These are phyloP conservation scores for Bujurquina vittata DNA, from an alignment of 2,113 vertebrate genomes.

Conservation along the genomic window DNA sequence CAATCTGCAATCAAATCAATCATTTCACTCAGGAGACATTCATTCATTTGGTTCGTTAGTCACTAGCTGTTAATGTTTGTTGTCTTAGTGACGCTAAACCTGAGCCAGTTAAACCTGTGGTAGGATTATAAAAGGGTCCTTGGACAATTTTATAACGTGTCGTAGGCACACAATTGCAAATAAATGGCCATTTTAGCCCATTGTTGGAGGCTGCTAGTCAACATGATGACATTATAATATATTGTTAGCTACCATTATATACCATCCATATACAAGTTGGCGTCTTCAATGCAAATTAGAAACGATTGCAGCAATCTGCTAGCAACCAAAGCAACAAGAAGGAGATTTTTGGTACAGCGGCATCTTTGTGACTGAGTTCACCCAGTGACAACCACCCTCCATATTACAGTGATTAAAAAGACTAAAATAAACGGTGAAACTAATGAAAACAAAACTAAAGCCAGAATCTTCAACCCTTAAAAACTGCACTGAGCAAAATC, in stretches of 20 bases:
- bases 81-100: neutral
- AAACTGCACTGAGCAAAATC: neutral
- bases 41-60: neutral
- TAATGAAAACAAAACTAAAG: neutral
- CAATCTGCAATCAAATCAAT: no score
- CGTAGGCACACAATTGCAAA: neutral
- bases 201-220: neutral
- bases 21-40: no score
- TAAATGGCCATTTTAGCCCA: neutral
- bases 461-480: neutral
- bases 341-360: no score
- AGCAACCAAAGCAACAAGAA: neutral
- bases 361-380: no score
- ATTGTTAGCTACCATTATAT: neutral
- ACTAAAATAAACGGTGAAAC: neutral
- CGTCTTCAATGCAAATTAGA: neutral
- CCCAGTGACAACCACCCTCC: neutral
- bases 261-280: neutral
- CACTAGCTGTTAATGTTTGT: neutral
- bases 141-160: neutral
- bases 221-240: neutral
- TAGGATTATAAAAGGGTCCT: neutral
- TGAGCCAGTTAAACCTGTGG: neutral
- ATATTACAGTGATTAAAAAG: neutral
- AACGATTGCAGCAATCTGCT: neutral